Evolutionary conservation across 2,113 vertebrate species (phyloP).

Genomic region (Megaptera novaeangliae): DNA sequence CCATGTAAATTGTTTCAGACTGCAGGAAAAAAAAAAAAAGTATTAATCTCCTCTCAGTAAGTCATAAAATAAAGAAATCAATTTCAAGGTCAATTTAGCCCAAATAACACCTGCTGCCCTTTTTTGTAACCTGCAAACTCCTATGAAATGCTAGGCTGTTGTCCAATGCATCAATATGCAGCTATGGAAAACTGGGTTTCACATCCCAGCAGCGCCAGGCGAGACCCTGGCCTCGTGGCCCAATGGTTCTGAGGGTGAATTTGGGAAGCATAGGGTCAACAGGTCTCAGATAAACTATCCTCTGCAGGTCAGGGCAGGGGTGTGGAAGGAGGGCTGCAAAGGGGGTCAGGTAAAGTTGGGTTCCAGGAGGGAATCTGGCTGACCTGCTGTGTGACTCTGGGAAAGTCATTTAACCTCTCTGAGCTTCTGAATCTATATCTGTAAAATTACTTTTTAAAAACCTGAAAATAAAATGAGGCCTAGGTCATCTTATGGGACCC

Average conservation of each 20-base stretch:
- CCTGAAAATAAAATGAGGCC: not conserved
- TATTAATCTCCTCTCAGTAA: conserved; percentile 85
- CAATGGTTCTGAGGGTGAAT: not conserved
- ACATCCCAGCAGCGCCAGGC: not conserved
- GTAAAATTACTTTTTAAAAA: not conserved
- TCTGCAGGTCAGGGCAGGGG: not conserved
- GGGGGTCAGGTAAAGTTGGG: not conserved
- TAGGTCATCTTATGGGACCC: not conserved
- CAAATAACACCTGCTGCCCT: conserved; percentile 86
- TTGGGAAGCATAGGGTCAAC: not conserved
- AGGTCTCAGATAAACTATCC: not conserved
- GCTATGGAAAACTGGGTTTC: not conserved
- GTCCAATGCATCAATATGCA: conserved; percentile 61
- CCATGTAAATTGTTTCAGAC: conserved; percentile 86
- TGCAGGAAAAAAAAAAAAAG: conserved; percentile 76
- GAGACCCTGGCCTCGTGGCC: not conserved
- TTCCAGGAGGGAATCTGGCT: not conserved
- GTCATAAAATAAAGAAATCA: conserved; percentile 90
- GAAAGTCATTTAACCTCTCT: conserved; percentile 10
- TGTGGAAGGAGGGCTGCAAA: not conserved
- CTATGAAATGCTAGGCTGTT: conserved; percentile 65
- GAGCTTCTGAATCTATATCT: not conserved
- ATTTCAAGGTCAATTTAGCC: conserved; percentile 90
- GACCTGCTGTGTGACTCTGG: not conserved
- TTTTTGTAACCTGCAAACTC: conserved; percentile 73